Evolutionary conservation across 2,797 vertebrate species (phyloP).

Genomic region (Columba guinea): DNA sequence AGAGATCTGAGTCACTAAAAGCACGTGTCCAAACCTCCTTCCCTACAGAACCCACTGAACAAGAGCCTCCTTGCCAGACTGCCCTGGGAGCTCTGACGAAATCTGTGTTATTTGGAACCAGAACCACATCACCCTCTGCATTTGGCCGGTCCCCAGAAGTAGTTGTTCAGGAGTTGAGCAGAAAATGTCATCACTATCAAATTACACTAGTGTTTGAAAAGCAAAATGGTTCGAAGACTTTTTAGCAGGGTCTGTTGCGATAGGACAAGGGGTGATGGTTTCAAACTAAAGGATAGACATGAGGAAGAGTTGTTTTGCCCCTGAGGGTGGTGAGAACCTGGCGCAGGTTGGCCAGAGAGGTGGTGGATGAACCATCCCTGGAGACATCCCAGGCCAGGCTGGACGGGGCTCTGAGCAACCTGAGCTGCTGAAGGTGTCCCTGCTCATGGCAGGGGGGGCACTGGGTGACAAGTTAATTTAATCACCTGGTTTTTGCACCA

Average conservation of each 20-base stretch:
- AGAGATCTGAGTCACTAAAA: not conserved
- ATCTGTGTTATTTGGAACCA: not conserved
- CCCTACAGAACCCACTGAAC: not conserved
- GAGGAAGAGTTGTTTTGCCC: too few species aligned
- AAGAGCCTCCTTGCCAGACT: not conserved
- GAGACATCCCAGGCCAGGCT: too few species aligned
- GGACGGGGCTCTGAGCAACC: too few species aligned
- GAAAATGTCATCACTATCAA: not conserved
- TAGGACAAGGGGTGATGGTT: too few species aligned
- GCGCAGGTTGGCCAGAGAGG: too few species aligned
- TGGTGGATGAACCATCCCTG: too few species aligned
- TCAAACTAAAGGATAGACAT: too few species aligned
- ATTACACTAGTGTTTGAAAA: not conserved
- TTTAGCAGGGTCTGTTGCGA: too few species aligned
- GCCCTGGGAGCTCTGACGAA: not conserved
- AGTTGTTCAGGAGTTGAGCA: not conserved
- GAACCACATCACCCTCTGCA: not conserved
- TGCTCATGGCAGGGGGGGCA: too few species aligned
- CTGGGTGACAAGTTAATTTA: not conserved
- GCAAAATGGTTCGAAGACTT: not conserved
- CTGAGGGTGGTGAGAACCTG: too few species aligned
- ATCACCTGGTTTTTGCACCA: not conserved
- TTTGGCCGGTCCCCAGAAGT: not conserved
- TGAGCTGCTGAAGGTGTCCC: too few species aligned
- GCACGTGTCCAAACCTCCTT: not conserved